These are phyloP conservation scores for Hemiprocne comata DNA, from an alignment of 2,113 vertebrate genomes.

Conservation along the genomic window DNA sequence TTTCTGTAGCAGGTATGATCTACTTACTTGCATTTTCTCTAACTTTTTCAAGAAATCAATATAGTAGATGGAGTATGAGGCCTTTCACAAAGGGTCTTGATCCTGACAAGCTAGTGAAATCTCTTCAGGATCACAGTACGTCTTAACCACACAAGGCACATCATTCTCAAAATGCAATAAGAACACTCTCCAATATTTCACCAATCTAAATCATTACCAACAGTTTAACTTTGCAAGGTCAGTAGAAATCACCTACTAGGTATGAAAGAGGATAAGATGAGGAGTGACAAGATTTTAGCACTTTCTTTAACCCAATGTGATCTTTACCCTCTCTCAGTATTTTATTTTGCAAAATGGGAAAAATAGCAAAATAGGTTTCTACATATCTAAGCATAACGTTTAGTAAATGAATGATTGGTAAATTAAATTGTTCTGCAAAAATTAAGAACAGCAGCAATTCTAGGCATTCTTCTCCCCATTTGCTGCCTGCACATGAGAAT, in stretches of 20 bases:
- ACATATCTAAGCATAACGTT: not conserved
- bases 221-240: not conserved
- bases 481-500: not conserved
- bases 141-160: fast-evolving
- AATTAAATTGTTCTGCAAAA: not conserved
- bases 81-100: not conserved
- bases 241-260: not conserved
- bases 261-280: not conserved
- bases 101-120: not conserved
- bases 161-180: not conserved
- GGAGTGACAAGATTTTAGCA: not conserved
- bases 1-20: not conserved
- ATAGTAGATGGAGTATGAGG: not conserved
- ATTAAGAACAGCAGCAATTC: not conserved
- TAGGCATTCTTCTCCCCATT: not conserved
- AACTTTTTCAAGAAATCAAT: not conserved
- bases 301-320: not conserved
- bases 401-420: not conserved
- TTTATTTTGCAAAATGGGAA: not conserved
- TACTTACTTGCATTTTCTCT: not conserved
- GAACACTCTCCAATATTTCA: not conserved
- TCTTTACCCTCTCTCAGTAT: not conserved
- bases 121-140: not conserved
- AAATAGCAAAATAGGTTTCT: not conserved
- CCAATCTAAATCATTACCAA: not conserved